A percentile compares a stretch with the other conserved stretches of the same genome.
Conservation (phyloP, 1,140 invertebrate species). For the Nephila pilipes region DNA sequence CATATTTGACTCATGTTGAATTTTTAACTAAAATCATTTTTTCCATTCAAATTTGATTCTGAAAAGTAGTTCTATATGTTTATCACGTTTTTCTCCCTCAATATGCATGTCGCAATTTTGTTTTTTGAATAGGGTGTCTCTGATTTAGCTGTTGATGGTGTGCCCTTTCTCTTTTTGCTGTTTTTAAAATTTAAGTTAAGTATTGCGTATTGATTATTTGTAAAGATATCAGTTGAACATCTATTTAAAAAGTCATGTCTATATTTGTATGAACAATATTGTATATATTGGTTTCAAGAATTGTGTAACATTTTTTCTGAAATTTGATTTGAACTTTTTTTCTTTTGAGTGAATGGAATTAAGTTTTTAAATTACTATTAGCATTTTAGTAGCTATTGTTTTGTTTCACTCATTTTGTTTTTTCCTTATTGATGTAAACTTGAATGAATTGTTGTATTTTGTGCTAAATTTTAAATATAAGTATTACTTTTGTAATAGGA, state of each 20-base stretch:
- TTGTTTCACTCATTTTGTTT: too few relatives aligned
- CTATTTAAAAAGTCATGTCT: not conserved
- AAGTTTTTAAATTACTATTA: not conserved
- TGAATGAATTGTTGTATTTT: too few relatives aligned
- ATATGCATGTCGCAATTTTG: not conserved
- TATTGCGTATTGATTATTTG: not conserved
- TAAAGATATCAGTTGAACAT: not conserved
- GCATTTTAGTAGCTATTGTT: too few relatives aligned
- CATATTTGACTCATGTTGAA: constrained; percentile 18
- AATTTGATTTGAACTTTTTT: not conserved
- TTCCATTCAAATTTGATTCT: constrained; percentile 11
- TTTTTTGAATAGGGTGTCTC: not conserved
- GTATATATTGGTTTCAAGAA: too few relatives aligned
- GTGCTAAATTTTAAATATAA: too few relatives aligned
- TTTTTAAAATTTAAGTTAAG: not conserved
- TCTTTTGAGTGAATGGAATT: not conserved
- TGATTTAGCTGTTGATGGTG: not conserved
- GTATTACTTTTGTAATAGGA: too few relatives aligned
- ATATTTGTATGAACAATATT: not conserved
- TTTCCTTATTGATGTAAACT: too few relatives aligned
- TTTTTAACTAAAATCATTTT: constrained; percentile 7
- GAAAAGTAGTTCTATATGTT: not conserved
- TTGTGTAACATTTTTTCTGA: too few relatives aligned
- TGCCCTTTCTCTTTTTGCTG: not conserved
- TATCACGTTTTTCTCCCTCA: not conserved